Percentiles rank a stretch among this genome's conserved stretches.
Conservation (phyloP, 1,140 invertebrate species). For the Micrasema longulum region DNA sequence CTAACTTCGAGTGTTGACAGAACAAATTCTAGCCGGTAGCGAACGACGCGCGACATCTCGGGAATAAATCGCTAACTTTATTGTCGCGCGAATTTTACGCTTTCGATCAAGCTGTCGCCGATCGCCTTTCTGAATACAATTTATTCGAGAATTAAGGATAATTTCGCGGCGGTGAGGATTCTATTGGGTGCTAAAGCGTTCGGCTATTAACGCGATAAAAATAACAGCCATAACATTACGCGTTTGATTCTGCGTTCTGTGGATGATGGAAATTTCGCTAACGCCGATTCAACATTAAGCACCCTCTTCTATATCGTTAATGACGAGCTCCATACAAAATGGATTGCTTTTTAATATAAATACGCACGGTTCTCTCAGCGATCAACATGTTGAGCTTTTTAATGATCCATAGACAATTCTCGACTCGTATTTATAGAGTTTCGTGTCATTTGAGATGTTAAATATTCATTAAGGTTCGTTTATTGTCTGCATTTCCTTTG, state of each 20-base stretch:
- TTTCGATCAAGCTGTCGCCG: constrained; percentile 36
- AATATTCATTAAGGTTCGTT: constrained; percentile 40
- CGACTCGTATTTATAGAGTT: constrained; percentile 38
- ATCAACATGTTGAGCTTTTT: constrained; percentile 30
- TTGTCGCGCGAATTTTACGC: constrained; percentile 32
- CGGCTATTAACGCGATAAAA: constrained; percentile 22
- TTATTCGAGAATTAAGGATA: constrained; percentile 25
- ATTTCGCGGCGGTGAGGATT: constrained; percentile 19
- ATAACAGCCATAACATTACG: constrained; percentile 21
- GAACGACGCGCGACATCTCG: constrained; percentile 6
- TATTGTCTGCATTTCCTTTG: constrained; percentile 40
- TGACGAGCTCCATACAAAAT: background rate
- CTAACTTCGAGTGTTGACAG: constrained; percentile 21
- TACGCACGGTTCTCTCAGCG: background rate
- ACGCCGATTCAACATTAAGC: background rate
- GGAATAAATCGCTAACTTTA: constrained; percentile 37
- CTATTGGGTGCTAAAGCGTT: constrained; percentile 31
- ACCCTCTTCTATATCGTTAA: background rate
- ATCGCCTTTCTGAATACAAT: constrained; percentile 22
- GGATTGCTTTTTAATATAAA: constrained; percentile 9
- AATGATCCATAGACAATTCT: constrained; percentile 38
- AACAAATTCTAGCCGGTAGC: constrained; percentile 15
- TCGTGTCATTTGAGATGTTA: constrained; percentile 42
- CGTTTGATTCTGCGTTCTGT: constrained; percentile 9
- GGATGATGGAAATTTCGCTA: background rate